Base-by-base conservation (phyloP, 2,797 vertebrate species). In the Eulemur coronatus region DNA sequence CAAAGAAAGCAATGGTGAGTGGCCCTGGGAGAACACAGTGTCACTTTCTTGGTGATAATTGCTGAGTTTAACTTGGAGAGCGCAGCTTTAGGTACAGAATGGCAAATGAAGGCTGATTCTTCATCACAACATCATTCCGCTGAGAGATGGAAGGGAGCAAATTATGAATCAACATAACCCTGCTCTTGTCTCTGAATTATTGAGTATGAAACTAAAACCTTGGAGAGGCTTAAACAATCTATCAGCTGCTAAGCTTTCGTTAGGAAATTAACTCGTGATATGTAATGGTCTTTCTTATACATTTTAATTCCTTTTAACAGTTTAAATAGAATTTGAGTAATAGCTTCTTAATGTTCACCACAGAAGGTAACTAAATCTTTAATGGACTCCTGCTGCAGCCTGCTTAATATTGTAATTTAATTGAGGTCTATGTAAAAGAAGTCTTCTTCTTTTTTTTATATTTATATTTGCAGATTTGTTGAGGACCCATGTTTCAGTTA, bases 291-390 rank as follows among this genome's bases (percentile, higher is more conserved):
- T 98, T 98, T 94, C 95, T 93, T 98, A 97, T 84, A 98, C 85
- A 98, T 98, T 98, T 98, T 98, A 98, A 98, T 98, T 98, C 82
- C 96, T 98, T 98, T 98, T 97, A 98, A 98, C 85, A 98, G 96
- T 98, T 98, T 98, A 98, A 99, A 98, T 97, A 98, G 97, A 98
- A 98, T 98, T 98, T 98, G 98, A 99, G 91, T 98, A 98, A 98
- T 98, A 98, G 97, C 90, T 98, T 98, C 94, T 98, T 98, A 98
- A 98, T 97, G 94, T 97, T 98, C 94, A 94, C 87, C 76, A 94
- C 96, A 98, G 96, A 98, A 98, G 95, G 96, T 97, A 98, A 86
- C 97, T 98, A 98, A 98, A 98, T 98, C 97, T 99, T 98, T 98
- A 98, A 98, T 98, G 93, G 91, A 97, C 52, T 98, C 94, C 84